These are phyloP conservation scores for Hypothenemus hampei DNA, from an alignment of 1,140 invertebrate genomes.

Conservation along the genomic window DNA sequence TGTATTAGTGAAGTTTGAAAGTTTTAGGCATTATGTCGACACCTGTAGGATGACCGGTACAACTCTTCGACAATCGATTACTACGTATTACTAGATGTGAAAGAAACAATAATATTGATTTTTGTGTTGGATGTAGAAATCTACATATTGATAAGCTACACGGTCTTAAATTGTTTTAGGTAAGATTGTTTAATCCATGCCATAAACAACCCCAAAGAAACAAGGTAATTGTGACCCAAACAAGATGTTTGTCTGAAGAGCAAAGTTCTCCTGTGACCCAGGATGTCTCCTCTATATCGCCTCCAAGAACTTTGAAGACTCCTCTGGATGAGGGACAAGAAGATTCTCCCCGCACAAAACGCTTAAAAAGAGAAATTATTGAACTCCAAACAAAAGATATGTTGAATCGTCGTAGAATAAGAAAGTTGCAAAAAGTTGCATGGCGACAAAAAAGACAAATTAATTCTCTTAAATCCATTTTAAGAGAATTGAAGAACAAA, in stretches of 20 bases:
- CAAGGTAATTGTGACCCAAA: background rate
- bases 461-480: background rate
- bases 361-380: conserved; percentile 3
- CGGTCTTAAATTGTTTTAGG: background rate
- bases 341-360: conserved; percentile 4
- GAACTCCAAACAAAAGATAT: conserved; percentile 8
- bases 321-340: background rate
- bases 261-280: background rate
- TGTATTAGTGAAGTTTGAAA: no score
- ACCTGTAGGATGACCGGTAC: no score
- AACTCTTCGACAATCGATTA: no score
- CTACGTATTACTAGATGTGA: no score
- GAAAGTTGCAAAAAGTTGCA: conserved; percentile 1
- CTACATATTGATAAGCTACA: background rate
- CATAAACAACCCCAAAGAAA: background rate
- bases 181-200: background rate
- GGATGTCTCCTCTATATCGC: background rate
- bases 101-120: no score
- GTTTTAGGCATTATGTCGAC: no score
- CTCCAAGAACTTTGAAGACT: background rate
- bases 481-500: conserved; percentile 4
- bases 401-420: conserved; percentile 2
- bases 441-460: conserved; percentile 13
- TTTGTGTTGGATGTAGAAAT: background rate
- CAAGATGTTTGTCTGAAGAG: background rate